Base-by-base conservation (phyloP, 92 coral and sea anemone genomes). In the Muricea muricata region DNA sequence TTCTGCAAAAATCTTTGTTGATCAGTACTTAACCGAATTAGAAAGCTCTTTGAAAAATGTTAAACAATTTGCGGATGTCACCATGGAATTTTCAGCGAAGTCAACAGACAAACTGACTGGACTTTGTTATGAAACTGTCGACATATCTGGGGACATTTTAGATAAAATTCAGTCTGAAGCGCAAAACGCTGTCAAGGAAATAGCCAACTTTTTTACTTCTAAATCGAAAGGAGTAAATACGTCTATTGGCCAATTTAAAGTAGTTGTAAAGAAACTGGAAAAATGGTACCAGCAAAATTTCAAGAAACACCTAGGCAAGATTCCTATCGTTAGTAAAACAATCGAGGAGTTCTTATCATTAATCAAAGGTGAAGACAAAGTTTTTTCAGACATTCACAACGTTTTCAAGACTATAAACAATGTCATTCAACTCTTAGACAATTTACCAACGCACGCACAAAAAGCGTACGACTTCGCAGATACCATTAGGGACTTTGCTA, bases 401-500 rank as follows among this genome's bases (percentile, higher is more conserved):
- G 87, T 93, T 46, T 93, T 93, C 13, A 56, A 45, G 9, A 86
- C 88, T 30, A 81, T 96, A 28, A 96, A 93, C 33, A 92, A 87
- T 32, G 91, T 91, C 35, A 75, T 94, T 1, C 34, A 75, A 52
- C 89, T 85, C 42, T 60, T 96, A 47, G 77, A 84, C 23, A 89
- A 88, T 50, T 82, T 96, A 11, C 99, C 99, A 17, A 88, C 76
- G 33, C 92, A 96, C 60, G 97, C 99, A 0, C 70, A 86, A 29
- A 92, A 89, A 34, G 99, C 98, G 5, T 90, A 93, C 33, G 83
- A 94, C 48, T 86, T 89, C 31, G 98, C 96, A 9, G 96, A 96
- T 57, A 95, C 90, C 32, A 86, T 96, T 0, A 84, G 90, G 0
- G 91, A 90, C 71, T 96, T 96, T 66, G 91, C 97, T 0, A 87